These are phyloP conservation scores for Halichoerus grypus DNA, from an alignment of 2,113 vertebrate genomes.

Conservation along the genomic window DNA sequence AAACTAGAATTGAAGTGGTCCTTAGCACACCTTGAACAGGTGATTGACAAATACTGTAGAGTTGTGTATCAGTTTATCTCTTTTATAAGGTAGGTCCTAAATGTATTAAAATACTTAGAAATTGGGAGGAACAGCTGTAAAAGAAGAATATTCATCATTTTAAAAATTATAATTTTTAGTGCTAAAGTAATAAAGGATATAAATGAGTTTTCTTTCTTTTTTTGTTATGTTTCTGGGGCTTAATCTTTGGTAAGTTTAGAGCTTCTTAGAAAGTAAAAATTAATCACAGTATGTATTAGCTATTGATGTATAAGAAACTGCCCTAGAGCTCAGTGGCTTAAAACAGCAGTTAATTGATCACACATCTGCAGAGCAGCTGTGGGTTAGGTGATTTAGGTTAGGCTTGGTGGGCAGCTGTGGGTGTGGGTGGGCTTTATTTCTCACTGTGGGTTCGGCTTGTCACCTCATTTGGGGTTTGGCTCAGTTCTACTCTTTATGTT, in stretches of 20 bases:
- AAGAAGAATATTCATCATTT: not conserved
- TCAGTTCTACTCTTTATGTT: not conserved
- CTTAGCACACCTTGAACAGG: not conserved
- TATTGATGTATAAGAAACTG: not conserved
- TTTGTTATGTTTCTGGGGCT: not conserved
- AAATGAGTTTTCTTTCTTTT: not conserved
- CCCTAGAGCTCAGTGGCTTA: not conserved
- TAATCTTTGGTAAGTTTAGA: not conserved
- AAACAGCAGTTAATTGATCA: not conserved
- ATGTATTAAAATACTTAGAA: slow-evolving; percentile 22
- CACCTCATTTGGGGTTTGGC: not conserved
- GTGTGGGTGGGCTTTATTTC: not conserved
- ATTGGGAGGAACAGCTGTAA: not conserved
- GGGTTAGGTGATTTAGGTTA: not conserved
- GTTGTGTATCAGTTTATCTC: not conserved
- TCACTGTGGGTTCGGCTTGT: not conserved
- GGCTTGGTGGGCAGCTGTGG: not conserved
- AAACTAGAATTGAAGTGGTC: slow-evolving; percentile 22
- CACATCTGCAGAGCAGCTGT: not conserved
- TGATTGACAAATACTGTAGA: not conserved
- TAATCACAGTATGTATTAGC: not conserved
- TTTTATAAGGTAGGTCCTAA: not conserved
- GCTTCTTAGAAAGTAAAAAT: not conserved
- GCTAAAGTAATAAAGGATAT: not conserved
- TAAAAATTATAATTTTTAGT: slow-evolving; percentile 37